Percentiles rank a stretch among this genome's conserved stretches.
These are phyloP conservation scores for Callimorpha dominula DNA, from an alignment of 2,888 invertebrate genomes.

Conservation along the genomic window DNA sequence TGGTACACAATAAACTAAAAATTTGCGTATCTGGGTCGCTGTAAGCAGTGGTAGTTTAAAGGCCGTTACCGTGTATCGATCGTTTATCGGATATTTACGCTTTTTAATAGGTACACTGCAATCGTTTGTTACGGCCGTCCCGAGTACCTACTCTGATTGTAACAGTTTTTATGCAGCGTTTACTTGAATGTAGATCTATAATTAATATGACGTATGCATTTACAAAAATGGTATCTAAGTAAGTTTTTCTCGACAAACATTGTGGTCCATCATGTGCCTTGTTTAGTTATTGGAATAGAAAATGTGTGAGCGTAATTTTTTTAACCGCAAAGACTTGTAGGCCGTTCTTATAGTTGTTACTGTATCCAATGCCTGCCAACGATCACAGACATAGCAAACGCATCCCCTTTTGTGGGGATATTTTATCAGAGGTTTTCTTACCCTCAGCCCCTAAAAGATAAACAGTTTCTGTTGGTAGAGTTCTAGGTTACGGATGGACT, in stretches of 20 bases:
- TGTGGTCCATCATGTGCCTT: neutral
- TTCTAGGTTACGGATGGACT: neutral
- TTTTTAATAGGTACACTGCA: neutral
- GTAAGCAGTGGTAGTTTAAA: constrained; percentile 41
- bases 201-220: neutral
- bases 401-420: neutral
- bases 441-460: neutral
- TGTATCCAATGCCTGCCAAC: neutral
- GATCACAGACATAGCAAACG: neutral
- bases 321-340: neutral
- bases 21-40: constrained; percentile 54
- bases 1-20: constrained; percentile 43
- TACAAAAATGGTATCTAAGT: neutral
- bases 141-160: neutral
- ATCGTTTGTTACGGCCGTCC: neutral
- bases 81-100: neutral
- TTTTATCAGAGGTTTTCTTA: neutral
- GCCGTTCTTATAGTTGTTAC: neutral
- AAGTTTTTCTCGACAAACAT: neutral
- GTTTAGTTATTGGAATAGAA: neutral
- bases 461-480: neutral
- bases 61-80: neutral
- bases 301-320: neutral
- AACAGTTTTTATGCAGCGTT: neutral
- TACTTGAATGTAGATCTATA: neutral